A percentile compares a stretch with the other conserved stretches of the same genome.
These are phyloP conservation scores for Panagrolaimus sp. DNA, from an alignment of 1,140 invertebrate genomes.

Conservation along the genomic window DNA sequence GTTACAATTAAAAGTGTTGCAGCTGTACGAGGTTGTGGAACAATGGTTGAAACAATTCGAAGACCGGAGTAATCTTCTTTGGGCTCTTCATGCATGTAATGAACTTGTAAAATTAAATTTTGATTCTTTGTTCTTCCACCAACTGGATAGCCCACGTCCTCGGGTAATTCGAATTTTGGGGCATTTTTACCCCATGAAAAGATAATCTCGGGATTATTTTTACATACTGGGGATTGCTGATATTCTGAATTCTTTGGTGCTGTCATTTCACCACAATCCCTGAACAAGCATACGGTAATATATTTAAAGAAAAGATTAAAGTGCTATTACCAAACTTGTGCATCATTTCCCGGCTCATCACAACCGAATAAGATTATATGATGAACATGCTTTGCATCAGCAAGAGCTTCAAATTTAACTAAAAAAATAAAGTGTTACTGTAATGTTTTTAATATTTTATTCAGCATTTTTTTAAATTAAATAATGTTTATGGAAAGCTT, in stretches of 20 bases:
- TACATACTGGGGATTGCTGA: constrained; percentile 51
- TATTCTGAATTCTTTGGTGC: constrained; percentile 52
- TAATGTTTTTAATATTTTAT: too few relatives aligned
- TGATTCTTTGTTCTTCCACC: constrained; percentile 61
- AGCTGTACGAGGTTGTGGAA: constrained; percentile 40
- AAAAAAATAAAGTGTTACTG: constrained; percentile 51
- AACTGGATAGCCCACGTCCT: constrained; percentile 64
- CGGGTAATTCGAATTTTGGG: constrained; percentile 73
- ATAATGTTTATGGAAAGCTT: too few relatives aligned
- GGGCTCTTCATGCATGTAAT: constrained; percentile 69
- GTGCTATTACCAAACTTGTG: constrained; percentile 67
- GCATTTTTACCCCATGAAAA: constrained; percentile 97
- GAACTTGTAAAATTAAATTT: constrained; percentile 75
- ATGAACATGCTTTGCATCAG: constrained; percentile 80
- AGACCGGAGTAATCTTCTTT: constrained; percentile 47
- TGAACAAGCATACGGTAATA: too few relatives aligned
- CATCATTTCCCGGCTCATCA: constrained; percentile 69
- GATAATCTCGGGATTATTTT: constrained; percentile 68
- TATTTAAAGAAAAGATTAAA: too few relatives aligned
- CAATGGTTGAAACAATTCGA: constrained; percentile 46
- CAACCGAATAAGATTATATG: constrained; percentile 96
- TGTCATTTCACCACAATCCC: constrained; percentile 82
- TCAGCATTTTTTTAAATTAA: too few relatives aligned
- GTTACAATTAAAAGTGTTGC: constrained; percentile 54
- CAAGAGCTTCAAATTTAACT: constrained; percentile 89